Base-by-base conservation (phyloP, 2,888 invertebrate genomes). In the Tenthredo distinguenda region DNA sequence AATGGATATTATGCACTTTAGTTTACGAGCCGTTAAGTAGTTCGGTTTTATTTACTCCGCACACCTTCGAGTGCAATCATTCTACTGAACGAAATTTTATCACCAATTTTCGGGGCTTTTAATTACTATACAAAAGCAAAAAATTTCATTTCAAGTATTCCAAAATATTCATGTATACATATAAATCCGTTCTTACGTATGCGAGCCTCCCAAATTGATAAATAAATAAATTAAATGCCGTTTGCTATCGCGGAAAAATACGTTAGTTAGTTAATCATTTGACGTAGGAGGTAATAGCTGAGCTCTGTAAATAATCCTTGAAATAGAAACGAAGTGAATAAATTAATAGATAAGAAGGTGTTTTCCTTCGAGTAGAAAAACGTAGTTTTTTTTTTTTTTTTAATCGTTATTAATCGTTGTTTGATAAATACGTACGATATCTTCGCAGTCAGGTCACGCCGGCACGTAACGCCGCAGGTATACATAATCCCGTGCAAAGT, bases 1-100 rank as follows among this genome's bases (percentile, higher is more conserved):
- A 84, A 84, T 82, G 62, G 84, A 87, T 86, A 87, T 87, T 87
- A 86, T 87, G 86, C 86, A 86, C 85, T 76, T 71, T 86, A 85
- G 85, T 90, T 90, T 90, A 91, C 90, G 90, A 90, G 88, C 90
- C 88, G 89, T 90, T 90, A 90, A 90, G 88, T 89, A 90, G 89
- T 90, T 88, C 88, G 88, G 87, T 87, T 82, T 88, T 89, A 88
- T 88, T 89, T 90, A 90, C 89, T 65, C 85, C 74, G 40, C 55
- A 50, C 82, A 43, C 68, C 43, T n/a, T 31, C 37, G 40, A 18
- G 18, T 37, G 84, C n/a, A 26, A 71, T 18, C 15, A 47, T 84
- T 82, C 26, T 43, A 18, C 68, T n/a, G 83, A 55, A 26, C 82
- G 68, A 82, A 40, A 47, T 58, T n/a, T 31, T 6, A n/a, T 71